Evolutionary conservation across 2,113 vertebrate genomes (phyloP).

Genomic region (Xenopus borealis): DNA sequence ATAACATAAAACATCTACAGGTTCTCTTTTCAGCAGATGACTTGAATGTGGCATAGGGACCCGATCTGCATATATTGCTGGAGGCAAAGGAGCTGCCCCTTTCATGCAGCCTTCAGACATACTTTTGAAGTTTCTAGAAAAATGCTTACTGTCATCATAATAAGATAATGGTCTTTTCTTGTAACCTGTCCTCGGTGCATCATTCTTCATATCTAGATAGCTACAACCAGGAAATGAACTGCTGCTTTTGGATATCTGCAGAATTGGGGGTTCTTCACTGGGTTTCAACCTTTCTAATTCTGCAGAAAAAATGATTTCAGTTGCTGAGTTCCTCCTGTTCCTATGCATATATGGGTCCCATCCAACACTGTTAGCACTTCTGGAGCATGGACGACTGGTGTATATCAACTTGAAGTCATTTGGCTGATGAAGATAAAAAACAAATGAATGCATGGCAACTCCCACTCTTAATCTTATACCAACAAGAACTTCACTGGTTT

Average conservation of each 20-base stretch:
- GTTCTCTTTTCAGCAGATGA: slow-evolving; percentile 48
- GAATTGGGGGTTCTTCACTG: slow-evolving; percentile 48
- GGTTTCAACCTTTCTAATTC: slow-evolving; percentile 65
- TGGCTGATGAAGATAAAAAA: slow-evolving; percentile 54
- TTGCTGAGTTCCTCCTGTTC: slow-evolving; percentile 64
- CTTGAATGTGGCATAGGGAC: slow-evolving; percentile 66
- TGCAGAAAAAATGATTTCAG: slow-evolving; percentile 58
- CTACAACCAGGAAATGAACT: slow-evolving; percentile 65
- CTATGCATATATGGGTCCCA: slow-evolving; percentile 63
- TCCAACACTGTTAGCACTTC: slow-evolving; percentile 43
- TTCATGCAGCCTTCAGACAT: slow-evolving; percentile 65
- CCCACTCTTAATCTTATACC: no score
- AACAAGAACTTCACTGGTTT: no score
- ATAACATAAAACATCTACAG: slow-evolving; percentile 66
- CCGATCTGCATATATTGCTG: slow-evolving; percentile 60
- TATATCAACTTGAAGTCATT: slow-evolving; percentile 66
- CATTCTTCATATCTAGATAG: slow-evolving; percentile 53
- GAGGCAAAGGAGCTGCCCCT: slow-evolving; percentile 55
- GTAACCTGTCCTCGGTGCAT: slow-evolving; percentile 57
- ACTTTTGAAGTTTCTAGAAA: slow-evolving; percentile 55
- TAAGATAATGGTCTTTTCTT: slow-evolving; percentile 61
- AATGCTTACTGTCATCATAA: slow-evolving; percentile 64
- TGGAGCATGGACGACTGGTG: slow-evolving; percentile 49
- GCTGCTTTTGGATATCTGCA: slow-evolving; percentile 67
- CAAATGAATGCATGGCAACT: background rate